These are phyloP conservation scores for Periparus ater DNA, from an alignment of 2,797 vertebrate species.

Conservation along the genomic window DNA sequence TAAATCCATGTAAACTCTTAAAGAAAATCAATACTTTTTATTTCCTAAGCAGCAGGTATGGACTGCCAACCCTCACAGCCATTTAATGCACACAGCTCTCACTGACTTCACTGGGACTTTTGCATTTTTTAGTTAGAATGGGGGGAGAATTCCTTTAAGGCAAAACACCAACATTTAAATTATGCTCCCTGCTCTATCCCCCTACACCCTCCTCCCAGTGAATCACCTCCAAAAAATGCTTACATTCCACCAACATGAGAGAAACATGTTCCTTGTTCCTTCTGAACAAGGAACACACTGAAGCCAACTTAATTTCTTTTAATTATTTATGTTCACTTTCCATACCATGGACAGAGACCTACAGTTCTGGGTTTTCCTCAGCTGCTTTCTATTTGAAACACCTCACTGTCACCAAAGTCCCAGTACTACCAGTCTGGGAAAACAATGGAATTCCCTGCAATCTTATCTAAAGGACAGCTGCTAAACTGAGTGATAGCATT, in stretches of 20 bases:
- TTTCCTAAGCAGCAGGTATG: accelerated
- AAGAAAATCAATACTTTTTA: not conserved
- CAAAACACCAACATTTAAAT: not conserved
- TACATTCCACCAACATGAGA: slow-evolving; percentile 38
- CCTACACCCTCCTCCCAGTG: not conserved
- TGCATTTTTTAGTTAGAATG: not conserved
- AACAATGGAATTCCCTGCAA: not conserved
- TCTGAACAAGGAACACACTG: not conserved
- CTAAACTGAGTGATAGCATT: not conserved
- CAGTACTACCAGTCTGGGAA: not conserved
- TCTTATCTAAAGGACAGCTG: not conserved
- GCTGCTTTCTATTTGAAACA: not conserved
- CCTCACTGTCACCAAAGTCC: not conserved
- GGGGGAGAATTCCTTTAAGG: not conserved
- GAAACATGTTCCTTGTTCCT: too few species aligned
- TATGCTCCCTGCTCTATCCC: not conserved
- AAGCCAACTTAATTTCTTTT: not conserved
- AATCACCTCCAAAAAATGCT: slow-evolving; percentile 53
- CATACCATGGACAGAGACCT: slow-evolving; percentile 61
- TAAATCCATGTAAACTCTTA: not conserved
- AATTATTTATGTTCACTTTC: not conserved
- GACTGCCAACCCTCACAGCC: not conserved
- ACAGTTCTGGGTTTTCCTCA: not conserved
- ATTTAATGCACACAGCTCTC: not conserved
- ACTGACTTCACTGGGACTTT: not conserved